Evolutionary conservation across 1,140 invertebrate genomes (phyloP).

Genomic region (Drosophila littoralis): DNA sequence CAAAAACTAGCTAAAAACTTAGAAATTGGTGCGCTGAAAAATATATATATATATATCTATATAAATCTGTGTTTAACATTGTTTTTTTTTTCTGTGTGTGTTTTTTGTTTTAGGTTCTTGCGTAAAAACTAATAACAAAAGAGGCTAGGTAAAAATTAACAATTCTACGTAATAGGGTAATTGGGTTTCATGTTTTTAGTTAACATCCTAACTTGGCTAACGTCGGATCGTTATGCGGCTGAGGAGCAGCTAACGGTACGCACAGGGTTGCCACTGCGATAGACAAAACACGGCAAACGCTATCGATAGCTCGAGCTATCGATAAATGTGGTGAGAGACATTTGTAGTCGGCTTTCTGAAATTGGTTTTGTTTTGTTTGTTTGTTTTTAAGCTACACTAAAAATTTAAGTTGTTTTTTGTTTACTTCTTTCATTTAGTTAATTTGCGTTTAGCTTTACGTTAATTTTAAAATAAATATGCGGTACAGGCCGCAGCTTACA

Average conservation of each 20-base stretch:
- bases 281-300: background rate
- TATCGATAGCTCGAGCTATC: slow-evolving; percentile 1
- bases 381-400: slow-evolving; percentile 58
- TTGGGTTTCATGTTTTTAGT: background rate
- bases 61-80: background rate
- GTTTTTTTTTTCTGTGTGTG: slow-evolving; percentile 19
- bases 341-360: slow-evolving; percentile 10
- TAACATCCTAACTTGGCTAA: background rate
- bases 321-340: slow-evolving; percentile 23
- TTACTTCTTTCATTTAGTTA: slow-evolving; percentile 48
- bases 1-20: slow-evolving; percentile 19
- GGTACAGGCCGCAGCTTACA: slow-evolving; percentile 54
- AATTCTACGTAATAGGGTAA: slow-evolving; percentile 25
- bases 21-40: background rate
- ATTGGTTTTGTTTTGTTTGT: slow-evolving; percentile 9
- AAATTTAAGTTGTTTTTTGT: slow-evolving; percentile 58
- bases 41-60: slow-evolving; percentile 9
- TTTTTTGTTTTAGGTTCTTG: slow-evolving; percentile 16
- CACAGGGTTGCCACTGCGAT: slow-evolving; percentile 24
- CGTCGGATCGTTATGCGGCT: slow-evolving; percentile 2
- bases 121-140: slow-evolving; percentile 47
- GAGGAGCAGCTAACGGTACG: background rate
- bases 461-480: slow-evolving; percentile 77
- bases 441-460: slow-evolving; percentile 62
- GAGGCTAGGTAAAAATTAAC: slow-evolving; percentile 39